phyloP scores from a whole-genome alignment of 2,888 invertebrate genomes.

The Galerucella calmariensis region DNA sequence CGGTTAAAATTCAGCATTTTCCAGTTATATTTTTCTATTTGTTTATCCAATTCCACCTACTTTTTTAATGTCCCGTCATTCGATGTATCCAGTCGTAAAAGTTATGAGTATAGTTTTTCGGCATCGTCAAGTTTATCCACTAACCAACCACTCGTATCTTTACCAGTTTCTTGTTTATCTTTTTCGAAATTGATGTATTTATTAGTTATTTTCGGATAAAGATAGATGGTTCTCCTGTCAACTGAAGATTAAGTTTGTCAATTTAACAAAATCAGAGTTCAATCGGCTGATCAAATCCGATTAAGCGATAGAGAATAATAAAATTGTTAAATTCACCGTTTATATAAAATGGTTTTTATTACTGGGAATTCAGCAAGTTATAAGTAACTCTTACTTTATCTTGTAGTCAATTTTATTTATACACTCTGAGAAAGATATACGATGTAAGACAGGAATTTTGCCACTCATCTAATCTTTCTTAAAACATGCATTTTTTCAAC shows the following conservation, averaged over 20 bases:
- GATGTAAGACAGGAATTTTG: no score
- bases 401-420: neutral
- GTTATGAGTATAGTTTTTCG: conserved; percentile 36
- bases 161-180: conserved; percentile 30
- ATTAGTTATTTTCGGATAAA: conserved; percentile 35
- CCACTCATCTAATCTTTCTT: no score
- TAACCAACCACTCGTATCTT: conserved; percentile 18
- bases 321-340: neutral
- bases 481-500: no score
- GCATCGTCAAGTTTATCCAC: conserved; percentile 18
- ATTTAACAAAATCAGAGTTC: conserved; percentile 12
- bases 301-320: neutral
- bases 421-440: no score
- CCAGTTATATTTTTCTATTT: conserved; percentile 13
- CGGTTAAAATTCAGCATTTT: neutral
- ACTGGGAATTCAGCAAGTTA: neutral
- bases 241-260: conserved; percentile 26
- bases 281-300: conserved; percentile 4
- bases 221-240: conserved; percentile 22
- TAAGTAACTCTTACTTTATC: neutral
- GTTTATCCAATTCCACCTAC: conserved; percentile 19
- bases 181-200: conserved; percentile 35
- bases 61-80: conserved; percentile 31
- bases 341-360: neutral
- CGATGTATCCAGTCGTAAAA: conserved; percentile 23